Evolutionary conservation across 2,113 vertebrate genomes (phyloP).

Genomic region (Telmatochromis brichardi): DNA sequence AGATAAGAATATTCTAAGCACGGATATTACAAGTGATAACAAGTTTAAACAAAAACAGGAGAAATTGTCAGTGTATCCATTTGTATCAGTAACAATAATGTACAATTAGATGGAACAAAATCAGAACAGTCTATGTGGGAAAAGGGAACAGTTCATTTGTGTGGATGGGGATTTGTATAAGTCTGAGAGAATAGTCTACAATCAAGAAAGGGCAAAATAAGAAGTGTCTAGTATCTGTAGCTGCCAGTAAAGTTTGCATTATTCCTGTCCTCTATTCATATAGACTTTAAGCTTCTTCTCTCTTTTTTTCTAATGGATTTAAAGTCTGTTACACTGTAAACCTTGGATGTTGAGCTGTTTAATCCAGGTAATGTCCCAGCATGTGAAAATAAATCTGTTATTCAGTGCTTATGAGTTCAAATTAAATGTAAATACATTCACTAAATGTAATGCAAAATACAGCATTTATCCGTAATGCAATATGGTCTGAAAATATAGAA

Average conservation of each 20-base stretch:
- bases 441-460: neutral
- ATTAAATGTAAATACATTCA: slow-evolving; percentile 33
- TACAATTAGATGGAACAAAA: neutral
- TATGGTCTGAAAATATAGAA: neutral
- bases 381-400: slow-evolving; percentile 21
- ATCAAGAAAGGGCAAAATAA: neutral
- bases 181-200: neutral
- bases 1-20: neutral
- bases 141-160: neutral
- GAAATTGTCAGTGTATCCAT: neutral
- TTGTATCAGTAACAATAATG: neutral
- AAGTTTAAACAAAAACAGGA: neutral
- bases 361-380: slow-evolving; percentile 17
- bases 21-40: neutral
- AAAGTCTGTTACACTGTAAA: neutral
- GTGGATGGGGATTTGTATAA: neutral
- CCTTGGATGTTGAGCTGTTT: neutral
- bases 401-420: slow-evolving; percentile 21
- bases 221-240: neutral
- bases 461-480: slow-evolving; percentile 2
- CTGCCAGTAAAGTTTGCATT: neutral
- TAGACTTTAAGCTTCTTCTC: neutral
- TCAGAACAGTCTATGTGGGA: neutral
- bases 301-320: neutral
- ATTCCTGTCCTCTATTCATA: neutral